Evolutionary conservation across 2,888 invertebrate species (phyloP), one percentile per base, ranked within the genome.

Genomic region (Tenthredo livida): DNA sequence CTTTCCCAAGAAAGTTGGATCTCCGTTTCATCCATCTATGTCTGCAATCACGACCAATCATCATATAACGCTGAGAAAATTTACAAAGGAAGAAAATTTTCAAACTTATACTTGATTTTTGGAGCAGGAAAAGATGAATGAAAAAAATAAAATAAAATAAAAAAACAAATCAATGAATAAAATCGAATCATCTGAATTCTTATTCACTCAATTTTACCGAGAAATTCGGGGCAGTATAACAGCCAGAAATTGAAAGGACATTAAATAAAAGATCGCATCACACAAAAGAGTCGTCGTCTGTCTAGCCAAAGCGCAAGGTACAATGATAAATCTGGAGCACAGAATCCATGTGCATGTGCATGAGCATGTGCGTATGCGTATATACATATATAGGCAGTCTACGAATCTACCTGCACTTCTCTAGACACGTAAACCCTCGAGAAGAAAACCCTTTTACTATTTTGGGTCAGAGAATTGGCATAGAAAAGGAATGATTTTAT

Each of bases 271-370:
- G 29, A 17, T 33, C 50, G 54, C 12, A 61, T 61, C 21, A 25
- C 37, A 58, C n/a, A 54, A 50, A 61, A 61, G 80, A 15, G 12
- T 61, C 37, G 80, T n/a, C n/a, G n/a, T n/a, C n/a, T n/a, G n/a
- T 80, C 58, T 29, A 40, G 61, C 80, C 80, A 21, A 17, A 21
- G 61, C 15, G 37, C 61, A 61, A 40, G 80, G 80, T 58, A 80
- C 80, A 80, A 80, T 80, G 80, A 80, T 40, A 21, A 80, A 80
- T 80, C 80, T 80, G 61, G 80, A 61, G 17, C 80, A 80, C 17
- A 17, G 40, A 17, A 50, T 75, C 5, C 29, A 50, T 75, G 50
- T 7, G 50, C 2, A 2, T 47, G 33, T 29, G 1, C 5, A 2
- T 50, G 43, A 25, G 37, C n/a, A 37, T 29, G 2, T n/a, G n/a